These are phyloP conservation scores for Cheirogaleus medius DNA, from an alignment of 2,113 vertebrate species.

Conservation along the genomic window DNA sequence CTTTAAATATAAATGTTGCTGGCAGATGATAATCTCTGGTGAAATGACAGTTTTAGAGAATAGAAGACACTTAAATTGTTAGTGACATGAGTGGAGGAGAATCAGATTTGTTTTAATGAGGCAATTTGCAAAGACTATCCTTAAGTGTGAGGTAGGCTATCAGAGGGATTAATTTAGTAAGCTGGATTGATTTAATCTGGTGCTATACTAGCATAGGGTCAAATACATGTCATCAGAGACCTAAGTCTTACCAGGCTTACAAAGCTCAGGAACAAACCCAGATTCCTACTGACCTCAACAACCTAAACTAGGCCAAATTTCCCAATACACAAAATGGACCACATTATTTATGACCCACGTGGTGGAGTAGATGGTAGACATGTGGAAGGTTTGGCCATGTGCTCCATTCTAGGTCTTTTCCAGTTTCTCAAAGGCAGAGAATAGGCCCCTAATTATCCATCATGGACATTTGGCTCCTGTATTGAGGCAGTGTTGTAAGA, in stretches of 20 bases:
- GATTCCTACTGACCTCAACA: slow-evolving; percentile 43
- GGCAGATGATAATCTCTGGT: not conserved
- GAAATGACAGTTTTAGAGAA: slow-evolving; percentile 22
- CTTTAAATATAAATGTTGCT: slow-evolving; percentile 6
- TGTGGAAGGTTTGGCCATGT: not conserved
- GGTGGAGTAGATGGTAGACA: not conserved
- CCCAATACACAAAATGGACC: not conserved
- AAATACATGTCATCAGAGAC: not conserved
- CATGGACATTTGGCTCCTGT: not conserved
- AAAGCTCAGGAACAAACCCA: slow-evolving; percentile 60
- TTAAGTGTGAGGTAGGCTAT: not conserved
- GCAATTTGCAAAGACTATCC: not conserved
- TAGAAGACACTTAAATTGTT: not conserved
- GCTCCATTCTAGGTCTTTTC: not conserved
- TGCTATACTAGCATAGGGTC: not conserved
- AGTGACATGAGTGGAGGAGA: not conserved
- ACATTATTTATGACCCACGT: not conserved
- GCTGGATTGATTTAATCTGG: not conserved
- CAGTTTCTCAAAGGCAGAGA: not conserved
- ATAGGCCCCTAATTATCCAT: not conserved
- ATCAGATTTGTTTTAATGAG: not conserved
- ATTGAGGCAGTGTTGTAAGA: not conserved
- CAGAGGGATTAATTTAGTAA: not conserved
- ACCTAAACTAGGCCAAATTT: not conserved
- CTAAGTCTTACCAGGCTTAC: not conserved